These are phyloP conservation scores for Semnornis frantzii DNA, from an alignment of 2,113 vertebrate species.

Conservation along the genomic window DNA sequence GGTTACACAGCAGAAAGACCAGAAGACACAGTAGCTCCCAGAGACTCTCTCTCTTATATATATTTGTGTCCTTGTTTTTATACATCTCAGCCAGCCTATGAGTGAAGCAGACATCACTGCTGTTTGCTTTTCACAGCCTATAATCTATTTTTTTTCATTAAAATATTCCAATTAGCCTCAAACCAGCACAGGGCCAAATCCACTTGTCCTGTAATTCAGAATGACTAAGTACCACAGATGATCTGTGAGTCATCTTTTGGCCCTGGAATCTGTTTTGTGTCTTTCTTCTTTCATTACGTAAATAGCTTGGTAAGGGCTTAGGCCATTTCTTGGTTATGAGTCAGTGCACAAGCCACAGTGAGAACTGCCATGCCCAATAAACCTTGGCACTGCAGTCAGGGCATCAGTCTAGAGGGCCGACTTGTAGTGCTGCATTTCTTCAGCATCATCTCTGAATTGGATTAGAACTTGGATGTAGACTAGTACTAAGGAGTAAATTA, in stretches of 20 bases:
- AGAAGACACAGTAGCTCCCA: too few species aligned
- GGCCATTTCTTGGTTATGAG: background rate
- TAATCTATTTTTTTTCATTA: too few species aligned
- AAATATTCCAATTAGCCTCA: too few species aligned
- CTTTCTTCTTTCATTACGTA: constrained; percentile 16
- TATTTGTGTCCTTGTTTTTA: too few species aligned
- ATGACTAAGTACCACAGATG: background rate
- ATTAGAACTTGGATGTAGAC: background rate
- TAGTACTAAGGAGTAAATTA: background rate
- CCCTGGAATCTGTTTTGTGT: background rate
- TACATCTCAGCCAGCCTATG: too few species aligned
- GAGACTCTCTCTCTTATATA: too few species aligned
- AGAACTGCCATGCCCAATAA: background rate
- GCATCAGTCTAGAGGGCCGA: background rate
- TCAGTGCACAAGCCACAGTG: background rate
- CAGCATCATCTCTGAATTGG: background rate
- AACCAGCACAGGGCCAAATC: background rate
- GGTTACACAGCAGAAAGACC: too few species aligned
- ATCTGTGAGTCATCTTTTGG: constrained; percentile 34
- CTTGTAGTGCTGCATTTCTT: background rate
- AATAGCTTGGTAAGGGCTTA: background rate
- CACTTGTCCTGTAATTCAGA: background rate
- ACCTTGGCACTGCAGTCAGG: background rate
- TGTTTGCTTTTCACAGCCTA: too few species aligned
- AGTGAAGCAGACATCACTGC: too few species aligned